phyloP scores from a whole-genome alignment of 1,140 invertebrate genomes.

The Leptinotarsa defecta region DNA sequence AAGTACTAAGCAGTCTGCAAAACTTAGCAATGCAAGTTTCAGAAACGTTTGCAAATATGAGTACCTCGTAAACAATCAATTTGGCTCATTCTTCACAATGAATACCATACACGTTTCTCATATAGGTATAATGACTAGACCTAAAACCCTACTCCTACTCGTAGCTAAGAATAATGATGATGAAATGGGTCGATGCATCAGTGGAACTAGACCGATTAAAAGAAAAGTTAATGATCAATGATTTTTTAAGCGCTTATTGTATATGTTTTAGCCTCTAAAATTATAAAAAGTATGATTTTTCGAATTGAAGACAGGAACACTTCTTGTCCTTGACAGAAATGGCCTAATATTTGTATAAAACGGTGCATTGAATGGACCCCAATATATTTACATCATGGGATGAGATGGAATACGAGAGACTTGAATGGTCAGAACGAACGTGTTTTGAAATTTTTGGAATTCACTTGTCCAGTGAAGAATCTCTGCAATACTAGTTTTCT shows the following conservation, averaged over 20 bases:
- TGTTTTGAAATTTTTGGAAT: background rate
- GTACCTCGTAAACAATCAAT: conserved; percentile 33
- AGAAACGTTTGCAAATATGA: conserved; percentile 32
- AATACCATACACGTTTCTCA: conserved; percentile 40
- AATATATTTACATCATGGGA: conserved; percentile 49
- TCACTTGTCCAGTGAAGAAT: background rate
- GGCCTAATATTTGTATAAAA: conserved; percentile 49
- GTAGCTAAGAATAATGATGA: conserved; percentile 48
- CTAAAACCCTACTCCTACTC: conserved; percentile 37
- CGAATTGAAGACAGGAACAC: conserved; percentile 43
- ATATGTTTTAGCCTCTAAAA: conserved; percentile 44
- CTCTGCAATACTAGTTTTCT: too few relatives aligned
- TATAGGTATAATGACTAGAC: conserved; percentile 34
- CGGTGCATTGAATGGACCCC: conserved; percentile 48
- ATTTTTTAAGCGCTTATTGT: conserved; percentile 27
- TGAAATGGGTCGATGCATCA: conserved; percentile 29
- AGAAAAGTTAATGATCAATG: conserved; percentile 15
- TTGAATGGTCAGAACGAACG: background rate
- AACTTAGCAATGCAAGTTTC: conserved; percentile 38
- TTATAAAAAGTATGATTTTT: conserved; percentile 41
- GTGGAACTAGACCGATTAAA: conserved; percentile 12
- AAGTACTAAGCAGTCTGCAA: conserved; percentile 33
- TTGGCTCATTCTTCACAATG: conserved; percentile 26
- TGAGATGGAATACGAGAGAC: conserved; percentile 32
- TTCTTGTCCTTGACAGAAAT: conserved; percentile 46